Percentiles rank a stretch among this genome's conserved stretches.
Conservation (phyloP, 1,140 invertebrate genomes). For the Sitodiplosis mosellana region DNA sequence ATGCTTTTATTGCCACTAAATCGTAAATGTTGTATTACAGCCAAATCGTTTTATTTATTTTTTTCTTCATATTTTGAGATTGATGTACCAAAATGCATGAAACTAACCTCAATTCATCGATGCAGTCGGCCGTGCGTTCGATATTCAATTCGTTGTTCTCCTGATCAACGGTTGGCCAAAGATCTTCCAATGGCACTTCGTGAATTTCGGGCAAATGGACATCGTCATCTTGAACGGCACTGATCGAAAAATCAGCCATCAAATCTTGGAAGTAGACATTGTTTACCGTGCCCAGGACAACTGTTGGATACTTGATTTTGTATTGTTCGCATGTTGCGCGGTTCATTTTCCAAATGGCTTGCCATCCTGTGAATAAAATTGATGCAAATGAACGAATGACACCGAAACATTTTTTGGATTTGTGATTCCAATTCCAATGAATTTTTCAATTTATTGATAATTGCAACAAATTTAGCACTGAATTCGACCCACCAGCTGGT, state of each 20-base stretch:
- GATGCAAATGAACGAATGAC: too few species aligned
- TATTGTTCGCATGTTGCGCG: slow-evolving; percentile 34
- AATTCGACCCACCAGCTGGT: slow-evolving; percentile 22
- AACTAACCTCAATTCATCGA: slow-evolving; percentile 29
- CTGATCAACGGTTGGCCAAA: slow-evolving; percentile 36
- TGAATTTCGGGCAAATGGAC: slow-evolving; percentile 35
- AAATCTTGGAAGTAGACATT: slow-evolving; percentile 29
- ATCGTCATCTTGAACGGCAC: slow-evolving; percentile 36
- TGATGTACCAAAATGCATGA: neutral
- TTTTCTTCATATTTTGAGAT: too few species aligned
- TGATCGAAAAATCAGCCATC: slow-evolving; percentile 30
- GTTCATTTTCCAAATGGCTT: slow-evolving; percentile 41
- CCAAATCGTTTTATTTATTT: too few species aligned
- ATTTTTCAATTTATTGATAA: too few species aligned
- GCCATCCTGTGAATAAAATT: slow-evolving; percentile 40
- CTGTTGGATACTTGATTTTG: slow-evolving; percentile 35
- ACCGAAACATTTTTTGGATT: too few species aligned
- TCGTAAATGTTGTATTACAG: too few species aligned
- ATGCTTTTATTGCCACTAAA: too few species aligned
- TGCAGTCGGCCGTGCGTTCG: slow-evolving; percentile 25
- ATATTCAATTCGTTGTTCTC: slow-evolving; percentile 28
- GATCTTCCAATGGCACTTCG: slow-evolving; percentile 31
- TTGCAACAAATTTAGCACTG: neutral
- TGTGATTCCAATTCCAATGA: too few species aligned
- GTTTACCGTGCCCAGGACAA: slow-evolving; percentile 34